These are phyloP conservation scores for Drosophila nigrodunni DNA, from an alignment of 1,140 invertebrate species.

Conservation along the genomic window DNA sequence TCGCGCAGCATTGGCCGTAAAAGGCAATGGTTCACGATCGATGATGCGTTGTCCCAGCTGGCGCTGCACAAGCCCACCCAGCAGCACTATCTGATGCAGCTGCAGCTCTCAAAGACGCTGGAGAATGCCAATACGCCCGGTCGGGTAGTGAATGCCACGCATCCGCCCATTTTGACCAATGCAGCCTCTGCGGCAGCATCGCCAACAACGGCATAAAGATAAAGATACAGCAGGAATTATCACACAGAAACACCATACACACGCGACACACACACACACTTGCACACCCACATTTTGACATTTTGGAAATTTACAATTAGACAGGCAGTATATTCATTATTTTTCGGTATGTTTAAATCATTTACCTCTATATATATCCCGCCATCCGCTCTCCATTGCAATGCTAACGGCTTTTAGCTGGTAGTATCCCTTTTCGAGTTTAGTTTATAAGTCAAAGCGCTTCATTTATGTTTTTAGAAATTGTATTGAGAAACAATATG, in stretches of 20 bases:
- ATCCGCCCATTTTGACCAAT: constrained; percentile 74
- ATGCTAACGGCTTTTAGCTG: constrained; percentile 15
- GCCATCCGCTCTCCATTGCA: constrained; percentile 34
- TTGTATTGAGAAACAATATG: constrained; percentile 64
- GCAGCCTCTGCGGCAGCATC: constrained; percentile 68
- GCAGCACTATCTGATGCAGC: constrained; percentile 91
- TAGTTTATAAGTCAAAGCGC: constrained; percentile 67
- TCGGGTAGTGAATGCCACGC: constrained; percentile 73
- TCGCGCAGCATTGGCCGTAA: constrained; percentile 94
- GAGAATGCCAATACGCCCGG: constrained; percentile 70
- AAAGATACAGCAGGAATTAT: constrained; percentile 25
- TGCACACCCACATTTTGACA: constrained; percentile 61
- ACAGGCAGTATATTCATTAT: constrained; percentile 71
- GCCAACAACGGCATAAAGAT: constrained; percentile 78
- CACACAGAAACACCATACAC: constrained; percentile 31
- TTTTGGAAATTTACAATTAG: constrained; percentile 78
- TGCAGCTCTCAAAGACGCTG: constrained; percentile 86
- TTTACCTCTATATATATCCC: constrained; percentile 23
- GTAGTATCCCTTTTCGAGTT: constrained; percentile 54
- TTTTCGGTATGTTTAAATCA: constrained; percentile 58
- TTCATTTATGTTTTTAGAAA: constrained; percentile 72
- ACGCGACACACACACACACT: constrained; percentile 39
- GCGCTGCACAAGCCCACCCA: constrained; percentile 96
- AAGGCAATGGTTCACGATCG: constrained; percentile 95
- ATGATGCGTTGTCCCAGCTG: constrained; percentile 93